Base-by-base conservation (phyloP, 1,140 invertebrate species). In the Panagrolaimus sp. region DNA sequence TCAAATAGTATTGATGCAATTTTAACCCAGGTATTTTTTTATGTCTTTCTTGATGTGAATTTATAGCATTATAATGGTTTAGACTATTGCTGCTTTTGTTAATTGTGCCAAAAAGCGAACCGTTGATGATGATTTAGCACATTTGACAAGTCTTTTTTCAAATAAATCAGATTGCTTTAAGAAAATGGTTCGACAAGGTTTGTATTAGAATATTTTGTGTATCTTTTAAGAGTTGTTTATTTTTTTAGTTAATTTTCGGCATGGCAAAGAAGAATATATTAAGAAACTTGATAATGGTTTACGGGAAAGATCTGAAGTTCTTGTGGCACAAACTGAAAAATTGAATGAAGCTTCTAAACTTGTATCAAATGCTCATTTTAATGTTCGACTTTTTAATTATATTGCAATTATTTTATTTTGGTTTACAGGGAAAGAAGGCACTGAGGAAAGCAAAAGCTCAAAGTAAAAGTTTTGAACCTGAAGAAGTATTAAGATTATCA, bases 151-250 rank as follows among this genome's bases (percentile, higher is more conserved):
- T 12, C 17, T 58, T 4, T 58, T 58, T 8, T 58, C 21, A 12
- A 58, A 58, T 58, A 58, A 58, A 28, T 14, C 52, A n/a, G 52
- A 58, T 26, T 26, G 21, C 10, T 58, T 58, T 21, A n/a, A 28
- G 17, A 58, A 58, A 28, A 58, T 58, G 52, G 52, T 58, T 58
- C 52, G 52, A 58, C 52, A 58, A 58, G 52, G 52, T 58, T 58
- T 5, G 52, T 58, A 26, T 58, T 58, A 1, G 12, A 21, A 26
- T n/a, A 4, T n/a, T n/a, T 58, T 0, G 12, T 21, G 17, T 4
- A 5, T 26, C 1, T 21, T 58, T 58, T 1, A 58, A 5, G 5
- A 58, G 28, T n/a, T n/a, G n/a, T n/a, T n/a, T 24, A 26, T 26
- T 21, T 8, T 58, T 58, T 58, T 4, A 58, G 52, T 58, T 21